Base-by-base conservation (phyloP, 2,113 vertebrate species). In the Chelonoidis abingdonii region DNA sequence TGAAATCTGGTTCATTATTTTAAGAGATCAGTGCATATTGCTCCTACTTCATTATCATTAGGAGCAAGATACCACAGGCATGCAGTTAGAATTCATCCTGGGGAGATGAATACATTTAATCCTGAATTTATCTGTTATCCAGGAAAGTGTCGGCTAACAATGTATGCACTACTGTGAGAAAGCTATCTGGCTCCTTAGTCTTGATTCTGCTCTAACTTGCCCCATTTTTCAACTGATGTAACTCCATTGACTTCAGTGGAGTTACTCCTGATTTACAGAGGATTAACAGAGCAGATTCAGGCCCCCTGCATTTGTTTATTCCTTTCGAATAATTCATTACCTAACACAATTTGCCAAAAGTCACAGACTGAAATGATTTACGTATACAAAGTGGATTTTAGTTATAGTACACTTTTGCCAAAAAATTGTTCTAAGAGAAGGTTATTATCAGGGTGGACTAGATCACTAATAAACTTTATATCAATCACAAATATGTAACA, bases 381-480 rank as follows among this genome's bases (percentile, higher is more conserved):
- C 57, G 87, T 86, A 86, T 49, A 69, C 53, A 65, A 53, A 92
- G 2, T 57, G 62, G 65, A 86, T 84, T 93, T 96, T 95, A 80
- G 62, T 83, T 89, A 95, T 92, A 52, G 92, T 57, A 93, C 88
- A 93, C 29, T 93, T 94, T 65, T 44, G n/a, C n/a, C 91, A 83
- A 90, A 84, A 89, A 57, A 79, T 29, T 92, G 76, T 82, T 92
- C 65, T 83, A 89, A 52, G 87, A 86, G 84, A 83, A 57, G 31
- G 94, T 93, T 95, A 72, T 85, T 92, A 92, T 95, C 50, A 93
- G 83, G 65, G 24, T 84, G 10, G 72, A 96, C 10, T 78, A 12
- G 47, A 79, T 57, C 83, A 94, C 91, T 95, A 97, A 95, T 93
- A 93, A 95, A 97, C 47, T 80, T 97, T 54, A 75, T 57, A 72